Evolutionary conservation across 1,140 invertebrate genomes (phyloP).

Genomic region (Zaprionus davidi): DNA sequence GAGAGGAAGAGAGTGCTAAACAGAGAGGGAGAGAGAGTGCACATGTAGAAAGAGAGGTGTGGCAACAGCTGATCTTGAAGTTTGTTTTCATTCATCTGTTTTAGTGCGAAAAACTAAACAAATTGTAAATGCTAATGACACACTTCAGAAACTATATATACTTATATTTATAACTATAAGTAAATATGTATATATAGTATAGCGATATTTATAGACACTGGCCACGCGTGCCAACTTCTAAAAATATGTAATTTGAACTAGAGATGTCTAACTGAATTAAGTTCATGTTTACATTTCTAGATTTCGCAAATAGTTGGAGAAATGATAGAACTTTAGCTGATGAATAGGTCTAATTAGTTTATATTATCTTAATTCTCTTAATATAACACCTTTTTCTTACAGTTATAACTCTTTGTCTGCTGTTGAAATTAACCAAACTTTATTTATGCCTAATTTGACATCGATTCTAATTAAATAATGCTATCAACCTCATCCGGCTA

Average conservation of each 20-base stretch:
- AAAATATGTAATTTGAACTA: conserved; percentile 42
- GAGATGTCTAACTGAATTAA: conserved; percentile 6
- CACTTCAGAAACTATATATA: conserved; percentile 34
- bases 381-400: background rate
- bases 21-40: background rate
- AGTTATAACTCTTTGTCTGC: background rate
- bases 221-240: conserved; percentile 55
- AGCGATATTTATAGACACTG: conserved; percentile 32
- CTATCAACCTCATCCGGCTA: background rate
- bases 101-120: conserved; percentile 36
- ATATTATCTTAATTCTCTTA: background rate
- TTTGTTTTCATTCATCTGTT: conserved; percentile 59
- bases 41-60: background rate
- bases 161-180: conserved; percentile 3
- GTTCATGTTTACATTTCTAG: conserved; percentile 20
- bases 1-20: background rate
- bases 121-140: conserved; percentile 50
- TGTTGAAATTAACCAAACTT: conserved; percentile 5
- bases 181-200: conserved; percentile 12
- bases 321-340: background rate
- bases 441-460: background rate
- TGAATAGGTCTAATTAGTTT: background rate
- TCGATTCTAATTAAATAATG: background rate
- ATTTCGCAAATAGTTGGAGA: background rate
- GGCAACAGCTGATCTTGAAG: conserved; percentile 54